phyloP scores from a whole-genome alignment of 2,113 vertebrate genomes.

The Phycodurus eques region DNA sequence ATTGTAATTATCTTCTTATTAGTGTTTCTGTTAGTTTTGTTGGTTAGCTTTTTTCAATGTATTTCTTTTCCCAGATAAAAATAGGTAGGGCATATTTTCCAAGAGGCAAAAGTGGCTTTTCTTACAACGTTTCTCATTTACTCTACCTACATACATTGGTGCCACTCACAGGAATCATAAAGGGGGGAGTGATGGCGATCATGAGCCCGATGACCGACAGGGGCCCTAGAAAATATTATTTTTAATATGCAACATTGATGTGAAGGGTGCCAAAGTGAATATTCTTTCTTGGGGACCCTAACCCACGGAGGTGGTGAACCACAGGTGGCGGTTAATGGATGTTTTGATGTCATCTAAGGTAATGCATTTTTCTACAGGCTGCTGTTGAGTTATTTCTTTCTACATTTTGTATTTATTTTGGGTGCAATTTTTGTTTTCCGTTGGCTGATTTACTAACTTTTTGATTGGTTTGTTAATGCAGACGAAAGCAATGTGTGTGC shows the following conservation, averaged over 20 bases:
- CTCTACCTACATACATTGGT: no score
- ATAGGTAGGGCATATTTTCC: neutral
- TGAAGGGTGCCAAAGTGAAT: neutral
- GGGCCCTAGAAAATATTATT: neutral
- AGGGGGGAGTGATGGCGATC: no score
- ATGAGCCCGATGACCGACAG: neutral
- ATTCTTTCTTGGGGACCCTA: neutral
- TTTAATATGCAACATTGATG: neutral
- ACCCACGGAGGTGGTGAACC: constrained; percentile 10
- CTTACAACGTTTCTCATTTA: neutral
- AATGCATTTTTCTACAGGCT: constrained; percentile 42
- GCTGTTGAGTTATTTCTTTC: constrained; percentile 24
- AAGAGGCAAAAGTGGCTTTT: neutral
- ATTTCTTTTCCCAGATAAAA: neutral
- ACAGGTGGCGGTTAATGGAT: constrained; percentile 40
- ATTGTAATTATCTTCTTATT: neutral
- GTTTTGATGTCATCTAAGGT: constrained; percentile 30
- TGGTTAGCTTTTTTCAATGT: neutral
- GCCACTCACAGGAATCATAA: no score
- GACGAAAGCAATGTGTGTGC: neutral
- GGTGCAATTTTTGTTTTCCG: constrained; percentile 7
- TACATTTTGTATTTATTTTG: constrained; percentile 22
- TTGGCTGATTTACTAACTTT: constrained; percentile 23
- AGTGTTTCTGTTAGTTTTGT: neutral
- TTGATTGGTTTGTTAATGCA: constrained; percentile 21